Evolutionary conservation across 2,113 vertebrate species (phyloP).

Genomic region (Gobio gobio): DNA sequence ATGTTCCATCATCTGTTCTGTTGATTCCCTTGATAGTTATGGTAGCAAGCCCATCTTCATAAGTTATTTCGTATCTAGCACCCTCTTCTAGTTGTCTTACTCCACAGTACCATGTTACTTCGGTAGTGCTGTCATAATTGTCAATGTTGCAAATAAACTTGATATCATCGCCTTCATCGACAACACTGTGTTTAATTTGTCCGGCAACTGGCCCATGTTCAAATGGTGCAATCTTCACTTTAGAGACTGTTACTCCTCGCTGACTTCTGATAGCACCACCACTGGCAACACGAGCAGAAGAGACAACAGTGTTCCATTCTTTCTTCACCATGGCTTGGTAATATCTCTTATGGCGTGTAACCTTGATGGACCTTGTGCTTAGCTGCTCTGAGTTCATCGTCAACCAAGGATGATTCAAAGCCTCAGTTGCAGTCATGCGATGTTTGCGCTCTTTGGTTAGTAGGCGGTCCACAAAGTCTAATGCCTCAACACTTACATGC

Average conservation of each 20-base stretch:
- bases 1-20: conserved; percentile 92
- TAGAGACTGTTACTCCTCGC: conserved; percentile 87
- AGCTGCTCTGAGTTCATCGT: conserved; percentile 83
- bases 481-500: conserved; percentile 86
- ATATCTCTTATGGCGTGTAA: conserved; percentile 91
- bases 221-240: conserved; percentile 95
- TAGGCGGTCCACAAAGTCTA: conserved; percentile 93
- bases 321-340: conserved; percentile 92
- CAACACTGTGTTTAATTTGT: conserved; percentile 84
- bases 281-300: conserved; percentile 90
- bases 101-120: conserved; percentile 98
- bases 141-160: conserved; percentile 92
- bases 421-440: conserved; percentile 94
- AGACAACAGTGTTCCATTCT: conserved; percentile 91
- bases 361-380: conserved; percentile 87
- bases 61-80: conserved; percentile 92
- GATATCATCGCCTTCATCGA: conserved; percentile 84
- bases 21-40: conserved; percentile 88
- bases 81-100: conserved; percentile 90
- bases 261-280: conserved; percentile 92
- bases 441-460: conserved; percentile 94
- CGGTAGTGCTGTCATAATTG: conserved; percentile 93
- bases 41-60: conserved; percentile 90
- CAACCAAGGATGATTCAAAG: conserved; percentile 89
- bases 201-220: conserved; percentile 92